A percentile compares a stretch with the other conserved stretches of the same genome.
These are phyloP conservation scores for Aporrectodea caliginosa DNA, from an alignment of 1,140 invertebrate species.

Conservation along the genomic window DNA sequence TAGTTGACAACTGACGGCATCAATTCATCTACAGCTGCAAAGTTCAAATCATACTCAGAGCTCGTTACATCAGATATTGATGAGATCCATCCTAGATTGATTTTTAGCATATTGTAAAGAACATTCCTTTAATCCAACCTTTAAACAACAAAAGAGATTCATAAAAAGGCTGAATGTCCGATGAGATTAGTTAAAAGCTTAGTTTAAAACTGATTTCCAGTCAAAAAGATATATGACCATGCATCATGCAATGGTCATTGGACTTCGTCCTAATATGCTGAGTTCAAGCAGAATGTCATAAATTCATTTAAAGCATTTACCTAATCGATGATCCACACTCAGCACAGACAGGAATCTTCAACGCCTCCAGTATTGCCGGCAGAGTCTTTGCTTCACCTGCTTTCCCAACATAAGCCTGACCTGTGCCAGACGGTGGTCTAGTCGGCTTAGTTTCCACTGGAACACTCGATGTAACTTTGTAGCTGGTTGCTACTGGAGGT, in stretches of 20 bases:
- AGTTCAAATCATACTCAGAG: no score
- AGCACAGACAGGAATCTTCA: conserved; percentile 26
- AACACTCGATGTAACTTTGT: neutral
- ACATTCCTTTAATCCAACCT: no score
- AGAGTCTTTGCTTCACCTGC: conserved; percentile 24
- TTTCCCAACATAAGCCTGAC: conserved; percentile 31
- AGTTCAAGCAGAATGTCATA: no score
- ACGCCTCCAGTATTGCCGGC: conserved; percentile 7
- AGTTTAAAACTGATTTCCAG: neutral
- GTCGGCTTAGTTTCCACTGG: neutral
- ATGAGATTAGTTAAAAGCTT: neutral
- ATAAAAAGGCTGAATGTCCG: no score
- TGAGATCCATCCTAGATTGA: no score
- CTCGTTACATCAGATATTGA: no score
- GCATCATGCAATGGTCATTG: neutral
- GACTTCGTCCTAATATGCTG: neutral
- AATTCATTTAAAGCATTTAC: conserved; percentile 14
- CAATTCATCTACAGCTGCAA: no score
- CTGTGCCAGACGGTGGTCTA: conserved; percentile 1
- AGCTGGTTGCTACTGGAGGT: neutral
- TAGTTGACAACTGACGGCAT: no score
- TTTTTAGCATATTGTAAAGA: no score
- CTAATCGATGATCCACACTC: conserved; percentile 25
- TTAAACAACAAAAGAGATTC: no score
- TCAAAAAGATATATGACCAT: no score